These are phyloP conservation scores for Acrocephalus arundinaceus DNA, from an alignment of 2,113 vertebrate genomes.

Conservation along the genomic window DNA sequence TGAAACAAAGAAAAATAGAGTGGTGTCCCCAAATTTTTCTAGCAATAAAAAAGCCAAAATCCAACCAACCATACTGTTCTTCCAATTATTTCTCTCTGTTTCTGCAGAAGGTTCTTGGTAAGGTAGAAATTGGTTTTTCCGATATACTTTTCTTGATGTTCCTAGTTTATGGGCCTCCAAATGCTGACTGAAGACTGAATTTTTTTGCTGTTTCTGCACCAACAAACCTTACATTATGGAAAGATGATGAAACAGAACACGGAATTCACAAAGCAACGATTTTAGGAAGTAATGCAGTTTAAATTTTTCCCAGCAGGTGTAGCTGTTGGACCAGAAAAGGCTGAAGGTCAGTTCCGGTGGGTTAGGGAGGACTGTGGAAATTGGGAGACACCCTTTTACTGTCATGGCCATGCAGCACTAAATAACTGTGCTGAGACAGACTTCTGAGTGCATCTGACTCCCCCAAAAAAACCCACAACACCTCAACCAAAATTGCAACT, in stretches of 20 bases:
- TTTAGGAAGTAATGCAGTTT: background rate
- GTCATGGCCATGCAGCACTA: background rate
- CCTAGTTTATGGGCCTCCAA: background rate
- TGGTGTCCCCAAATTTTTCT: background rate
- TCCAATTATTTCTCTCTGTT: background rate
- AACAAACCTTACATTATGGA: background rate
- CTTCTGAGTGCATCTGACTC: background rate
- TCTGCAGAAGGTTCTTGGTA: background rate
- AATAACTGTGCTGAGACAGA: background rate
- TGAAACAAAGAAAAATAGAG: background rate
- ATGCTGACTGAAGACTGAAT: background rate
- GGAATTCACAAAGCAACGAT: background rate
- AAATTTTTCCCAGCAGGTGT: slow-evolving; percentile 45
- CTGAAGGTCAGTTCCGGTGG: background rate
- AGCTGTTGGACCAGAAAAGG: slow-evolving; percentile 9
- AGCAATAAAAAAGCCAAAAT: background rate
- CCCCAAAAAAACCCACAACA: background rate
- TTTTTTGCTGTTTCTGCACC: background rate
- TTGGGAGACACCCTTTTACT: background rate
- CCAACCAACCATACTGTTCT: background rate
- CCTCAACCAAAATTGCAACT: background rate
- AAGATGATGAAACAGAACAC: background rate
- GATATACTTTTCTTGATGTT: background rate
- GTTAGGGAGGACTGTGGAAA: background rate
- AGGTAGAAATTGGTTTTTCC: background rate